Evolutionary conservation across 1,140 invertebrate species (phyloP).

Genomic region (Zelostemma sp.): DNA sequence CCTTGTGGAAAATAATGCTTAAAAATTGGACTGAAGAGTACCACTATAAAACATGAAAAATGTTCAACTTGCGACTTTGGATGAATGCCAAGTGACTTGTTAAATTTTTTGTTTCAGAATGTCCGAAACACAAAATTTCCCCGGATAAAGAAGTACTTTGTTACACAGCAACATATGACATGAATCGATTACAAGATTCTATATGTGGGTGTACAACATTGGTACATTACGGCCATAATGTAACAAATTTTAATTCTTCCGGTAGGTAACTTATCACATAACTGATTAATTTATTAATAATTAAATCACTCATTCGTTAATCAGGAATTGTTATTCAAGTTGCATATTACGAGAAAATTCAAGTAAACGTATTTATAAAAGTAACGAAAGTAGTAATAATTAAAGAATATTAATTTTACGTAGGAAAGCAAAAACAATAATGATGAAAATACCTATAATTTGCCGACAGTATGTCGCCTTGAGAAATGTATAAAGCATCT

Average conservation of each 20-base stretch:
- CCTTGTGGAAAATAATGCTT: too few relatives aligned
- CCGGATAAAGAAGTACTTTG: constrained; percentile 62
- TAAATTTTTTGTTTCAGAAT: constrained; percentile 60
- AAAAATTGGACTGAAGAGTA: too few relatives aligned
- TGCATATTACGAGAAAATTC: background rate
- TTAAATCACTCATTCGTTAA: background rate
- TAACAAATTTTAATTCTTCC: constrained; percentile 57
- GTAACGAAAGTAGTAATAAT: constrained; percentile 26
- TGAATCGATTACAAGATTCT: constrained; percentile 48
- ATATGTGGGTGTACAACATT: constrained; percentile 65
- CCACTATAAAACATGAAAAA: too few relatives aligned
- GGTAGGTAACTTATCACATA: constrained; percentile 51
- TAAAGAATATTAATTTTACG: constrained; percentile 20
- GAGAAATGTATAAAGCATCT: constrained; percentile 20
- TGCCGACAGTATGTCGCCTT: constrained; percentile 15
- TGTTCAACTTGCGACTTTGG: too few relatives aligned
- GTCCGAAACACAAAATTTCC: constrained; percentile 57
- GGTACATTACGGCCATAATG: constrained; percentile 63
- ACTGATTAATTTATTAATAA: background rate
- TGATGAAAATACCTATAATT: constrained; percentile 20
- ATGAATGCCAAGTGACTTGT: too few relatives aligned
- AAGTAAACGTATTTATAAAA: background rate
- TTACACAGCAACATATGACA: constrained; percentile 57
- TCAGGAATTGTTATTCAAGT: background rate
- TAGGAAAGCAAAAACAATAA: constrained; percentile 3